phyloP scores from a whole-genome alignment of 2,113 vertebrate species.

The Cephalopterus ornatus region DNA sequence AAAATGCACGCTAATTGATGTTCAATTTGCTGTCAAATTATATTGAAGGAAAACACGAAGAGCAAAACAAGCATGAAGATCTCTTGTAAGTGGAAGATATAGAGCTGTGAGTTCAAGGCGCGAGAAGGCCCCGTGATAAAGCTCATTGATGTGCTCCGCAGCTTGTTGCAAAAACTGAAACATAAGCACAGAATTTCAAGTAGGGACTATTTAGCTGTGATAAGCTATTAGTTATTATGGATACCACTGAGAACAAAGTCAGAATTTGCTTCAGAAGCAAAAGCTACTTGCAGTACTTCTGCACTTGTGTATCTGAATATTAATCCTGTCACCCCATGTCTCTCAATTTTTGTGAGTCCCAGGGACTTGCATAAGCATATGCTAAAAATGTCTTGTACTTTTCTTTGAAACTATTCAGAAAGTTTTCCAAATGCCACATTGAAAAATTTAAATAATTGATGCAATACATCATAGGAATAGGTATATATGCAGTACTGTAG shows the following conservation, averaged over 20 bases:
- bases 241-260: neutral
- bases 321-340: neutral
- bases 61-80: neutral
- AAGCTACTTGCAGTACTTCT: neutral
- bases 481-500: neutral
- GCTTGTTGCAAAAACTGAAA: neutral
- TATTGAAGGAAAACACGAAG: neutral
- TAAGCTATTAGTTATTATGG: neutral
- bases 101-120: neutral
- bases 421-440: neutral
- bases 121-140: neutral
- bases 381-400: neutral
- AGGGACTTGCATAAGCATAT: neutral
- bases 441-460: neutral
- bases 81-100: neutral
- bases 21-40: neutral
- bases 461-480: neutral
- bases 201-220: neutral
- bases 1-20: neutral
- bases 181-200: neutral
- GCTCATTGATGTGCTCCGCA: neutral
- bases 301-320: neutral
- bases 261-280: neutral
- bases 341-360: neutral
- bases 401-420: neutral